phyloP scores from a whole-genome alignment of 2,797 vertebrate species.

The Chaetodon trifasciatus region DNA sequence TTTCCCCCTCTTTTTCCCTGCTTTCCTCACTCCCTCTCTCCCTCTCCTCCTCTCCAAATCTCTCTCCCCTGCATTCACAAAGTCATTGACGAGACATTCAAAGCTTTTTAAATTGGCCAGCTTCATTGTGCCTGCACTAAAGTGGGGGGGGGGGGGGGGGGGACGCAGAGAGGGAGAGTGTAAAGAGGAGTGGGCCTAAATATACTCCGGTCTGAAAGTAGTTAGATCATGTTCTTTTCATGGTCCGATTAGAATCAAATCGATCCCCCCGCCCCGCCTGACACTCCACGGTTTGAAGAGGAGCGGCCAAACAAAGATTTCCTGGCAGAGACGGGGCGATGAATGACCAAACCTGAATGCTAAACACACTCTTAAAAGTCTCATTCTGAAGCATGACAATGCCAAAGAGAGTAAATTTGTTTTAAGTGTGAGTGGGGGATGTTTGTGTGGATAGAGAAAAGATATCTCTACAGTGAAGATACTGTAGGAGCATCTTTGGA shows the following conservation, averaged over 20 bases:
- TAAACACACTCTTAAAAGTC: slow-evolving; percentile 95
- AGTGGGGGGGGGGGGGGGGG: slow-evolving; percentile 60
- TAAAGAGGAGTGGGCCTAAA: slow-evolving; percentile 93
- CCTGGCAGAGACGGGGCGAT: slow-evolving; percentile 91
- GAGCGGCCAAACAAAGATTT: slow-evolving; percentile 94
- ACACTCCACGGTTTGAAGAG: slow-evolving; percentile 94
- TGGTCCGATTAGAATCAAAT: slow-evolving; percentile 99
- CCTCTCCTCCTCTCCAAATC: slow-evolving; percentile 81
- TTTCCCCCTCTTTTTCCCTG: slow-evolving; percentile 58
- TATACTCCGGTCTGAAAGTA: slow-evolving; percentile 99
- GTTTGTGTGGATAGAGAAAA: slow-evolving; percentile 59
- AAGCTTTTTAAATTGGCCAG: slow-evolving; percentile 98
- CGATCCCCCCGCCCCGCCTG: slow-evolving; percentile 96
- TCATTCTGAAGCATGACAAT: slow-evolving; percentile 90
- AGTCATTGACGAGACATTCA: slow-evolving; percentile 99
- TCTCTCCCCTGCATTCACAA: slow-evolving; percentile 91
- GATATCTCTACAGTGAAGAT: slow-evolving; percentile 49
- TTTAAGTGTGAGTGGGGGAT: slow-evolving; percentile 73
- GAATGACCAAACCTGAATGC: slow-evolving; percentile 98
- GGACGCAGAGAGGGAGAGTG: slow-evolving; percentile 86
- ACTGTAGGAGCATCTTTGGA: slow-evolving; percentile 56
- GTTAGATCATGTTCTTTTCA: slow-evolving; percentile 99
- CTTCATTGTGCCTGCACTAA: slow-evolving; percentile 91
- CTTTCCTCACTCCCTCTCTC: slow-evolving; percentile 67
- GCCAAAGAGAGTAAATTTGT: slow-evolving; percentile 85